phyloP scores from a whole-genome alignment of 2,888 invertebrate genomes.

The Silvanus unidentatus region DNA sequence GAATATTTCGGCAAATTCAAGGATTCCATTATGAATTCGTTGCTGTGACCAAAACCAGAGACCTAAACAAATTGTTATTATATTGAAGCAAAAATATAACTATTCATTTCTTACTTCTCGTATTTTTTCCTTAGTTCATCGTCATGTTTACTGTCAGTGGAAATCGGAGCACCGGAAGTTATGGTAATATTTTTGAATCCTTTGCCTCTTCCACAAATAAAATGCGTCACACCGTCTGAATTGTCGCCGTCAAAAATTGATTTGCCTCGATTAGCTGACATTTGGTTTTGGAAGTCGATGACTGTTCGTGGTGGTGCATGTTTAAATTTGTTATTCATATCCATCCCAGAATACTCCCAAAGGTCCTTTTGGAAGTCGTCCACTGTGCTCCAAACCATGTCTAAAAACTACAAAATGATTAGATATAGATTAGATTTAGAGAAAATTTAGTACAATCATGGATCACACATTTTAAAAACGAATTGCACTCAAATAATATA shows the following conservation, averaged over 20 bases:
- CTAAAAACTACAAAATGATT: conserved; percentile 3
- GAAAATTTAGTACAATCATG: no score
- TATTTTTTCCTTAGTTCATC: conserved; percentile 9
- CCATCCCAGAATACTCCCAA: conserved; percentile 13
- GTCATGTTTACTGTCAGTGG: not conserved
- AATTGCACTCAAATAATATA: no score
- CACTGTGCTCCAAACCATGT: conserved; percentile 7
- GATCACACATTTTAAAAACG: no score
- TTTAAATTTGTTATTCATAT: not conserved
- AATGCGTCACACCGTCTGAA: conserved; percentile 4
- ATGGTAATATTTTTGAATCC: conserved; percentile 11
- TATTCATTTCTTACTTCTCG: conserved; percentile 9
- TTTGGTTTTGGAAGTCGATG: conserved; percentile 9
- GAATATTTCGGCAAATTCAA: no score
- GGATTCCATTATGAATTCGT: conserved; percentile 6
- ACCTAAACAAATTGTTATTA: conserved; percentile 5
- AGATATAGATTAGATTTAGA: not conserved
- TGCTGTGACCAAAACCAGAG: conserved; percentile 10
- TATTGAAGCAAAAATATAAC: not conserved
- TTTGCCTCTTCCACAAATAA: conserved; percentile 16
- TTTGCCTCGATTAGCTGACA: conserved; percentile 8
- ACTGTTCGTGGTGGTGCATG: conserved; percentile 12
- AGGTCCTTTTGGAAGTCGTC: conserved; percentile 13
- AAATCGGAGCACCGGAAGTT: conserved; percentile 1
- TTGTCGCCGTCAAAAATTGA: conserved; percentile 13